A percentile compares a stretch with the other conserved stretches of the same genome.
These are phyloP conservation scores for Drosophila phalerata DNA, from an alignment of 2,888 invertebrate species.

Conservation along the genomic window DNA sequence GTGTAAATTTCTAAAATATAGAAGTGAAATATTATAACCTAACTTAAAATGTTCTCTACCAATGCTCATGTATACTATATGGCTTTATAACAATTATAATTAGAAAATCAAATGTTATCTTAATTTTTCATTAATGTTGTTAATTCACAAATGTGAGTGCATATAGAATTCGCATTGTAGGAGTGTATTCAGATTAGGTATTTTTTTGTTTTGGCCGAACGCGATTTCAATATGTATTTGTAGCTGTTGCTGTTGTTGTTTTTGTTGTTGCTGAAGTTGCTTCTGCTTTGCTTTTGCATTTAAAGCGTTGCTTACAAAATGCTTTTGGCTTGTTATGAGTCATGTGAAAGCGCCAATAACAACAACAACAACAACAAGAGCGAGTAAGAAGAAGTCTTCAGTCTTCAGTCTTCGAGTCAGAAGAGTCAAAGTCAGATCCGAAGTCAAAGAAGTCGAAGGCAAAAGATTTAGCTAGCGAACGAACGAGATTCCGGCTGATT, in stretches of 20 bases:
- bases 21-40: too few relatives aligned
- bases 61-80: too few relatives aligned
- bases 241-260: conserved; percentile 20
- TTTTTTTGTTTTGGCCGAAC: conserved; percentile 41
- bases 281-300: conserved; percentile 68
- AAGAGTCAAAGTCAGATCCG: conserved; percentile 35
- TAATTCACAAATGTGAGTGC: conserved; percentile 8
- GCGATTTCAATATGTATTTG: conserved; percentile 65
- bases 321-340: conserved; percentile 78
- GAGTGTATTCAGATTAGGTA: not conserved
- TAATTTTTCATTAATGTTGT: not conserved
- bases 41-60: too few relatives aligned
- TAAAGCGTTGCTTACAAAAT: conserved; percentile 64
- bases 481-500: conserved; percentile 72
- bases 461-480: conserved; percentile 41
- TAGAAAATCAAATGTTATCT: too few relatives aligned
- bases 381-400: conserved; percentile 21
- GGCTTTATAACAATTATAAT: too few relatives aligned
- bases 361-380: conserved; percentile 18
- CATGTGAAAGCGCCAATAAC: conserved; percentile 75
- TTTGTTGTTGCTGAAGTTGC: conserved; percentile 26
- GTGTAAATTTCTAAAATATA: too few relatives aligned
- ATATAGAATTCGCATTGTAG: conserved; percentile 11
- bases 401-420: conserved; percentile 27
- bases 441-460: conserved; percentile 40